Evolutionary conservation across 1,140 invertebrate genomes (phyloP).

Genomic region (Drosophila tropicalis): DNA sequence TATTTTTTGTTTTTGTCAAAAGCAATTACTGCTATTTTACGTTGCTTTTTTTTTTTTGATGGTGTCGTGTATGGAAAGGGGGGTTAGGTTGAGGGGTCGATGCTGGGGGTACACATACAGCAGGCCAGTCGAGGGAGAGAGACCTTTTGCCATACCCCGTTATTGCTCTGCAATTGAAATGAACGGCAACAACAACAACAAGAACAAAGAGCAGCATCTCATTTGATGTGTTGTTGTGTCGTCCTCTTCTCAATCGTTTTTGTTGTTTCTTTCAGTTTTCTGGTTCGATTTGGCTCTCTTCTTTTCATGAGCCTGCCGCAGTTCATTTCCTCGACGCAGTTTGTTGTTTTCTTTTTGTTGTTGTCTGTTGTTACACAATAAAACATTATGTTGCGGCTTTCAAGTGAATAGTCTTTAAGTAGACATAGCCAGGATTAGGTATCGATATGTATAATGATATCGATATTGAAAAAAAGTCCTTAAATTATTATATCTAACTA

Average conservation of each 20-base stretch:
- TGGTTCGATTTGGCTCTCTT: constrained; percentile 36
- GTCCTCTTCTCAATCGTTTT: constrained; percentile 65
- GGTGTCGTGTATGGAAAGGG: neutral
- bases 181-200: constrained; percentile 37
- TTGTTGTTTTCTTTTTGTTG: neutral
- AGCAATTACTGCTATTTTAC: constrained; percentile 74
- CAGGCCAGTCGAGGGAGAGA: neutral
- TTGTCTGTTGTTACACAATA: constrained; percentile 71
- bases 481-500: too few relatives aligned
- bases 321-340: constrained; percentile 59
- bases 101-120: neutral
- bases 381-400: constrained; percentile 51
- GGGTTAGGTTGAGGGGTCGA: neutral
- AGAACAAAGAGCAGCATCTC: constrained; percentile 30
- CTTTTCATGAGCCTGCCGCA: constrained; percentile 32
- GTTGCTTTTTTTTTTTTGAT: constrained; percentile 32
- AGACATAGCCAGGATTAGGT: neutral
- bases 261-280: constrained; percentile 52
- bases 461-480: too few relatives aligned
- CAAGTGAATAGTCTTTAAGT: neutral
- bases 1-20: constrained; percentile 39
- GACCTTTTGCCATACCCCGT: constrained; percentile 32
- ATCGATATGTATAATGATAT: too few relatives aligned
- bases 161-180: constrained; percentile 76
- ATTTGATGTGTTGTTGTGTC: constrained; percentile 48